Evolutionary conservation across 2,113 vertebrate genomes (phyloP).

Genomic region (Macrotis lagotis): DNA sequence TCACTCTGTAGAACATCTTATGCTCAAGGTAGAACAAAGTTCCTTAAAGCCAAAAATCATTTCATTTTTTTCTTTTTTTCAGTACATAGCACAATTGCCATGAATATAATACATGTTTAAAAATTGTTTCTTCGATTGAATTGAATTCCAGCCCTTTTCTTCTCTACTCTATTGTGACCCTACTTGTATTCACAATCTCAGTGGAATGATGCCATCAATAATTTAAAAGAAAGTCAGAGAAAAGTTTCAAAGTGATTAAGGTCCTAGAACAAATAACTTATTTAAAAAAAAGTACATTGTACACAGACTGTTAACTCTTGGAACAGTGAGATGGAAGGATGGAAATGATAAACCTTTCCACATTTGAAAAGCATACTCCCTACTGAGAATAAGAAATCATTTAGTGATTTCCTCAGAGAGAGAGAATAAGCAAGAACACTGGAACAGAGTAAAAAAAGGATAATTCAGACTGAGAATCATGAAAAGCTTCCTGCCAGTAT

Average conservation of each 20-base stretch:
- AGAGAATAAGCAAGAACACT: conserved; percentile 27
- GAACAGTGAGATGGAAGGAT: conserved; percentile 32
- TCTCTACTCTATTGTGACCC: not conserved
- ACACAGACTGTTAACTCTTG: conserved; percentile 12
- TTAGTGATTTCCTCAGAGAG: conserved; percentile 17
- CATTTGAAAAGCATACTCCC: conserved; percentile 30
- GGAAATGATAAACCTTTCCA: not conserved
- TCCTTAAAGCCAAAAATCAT: not conserved
- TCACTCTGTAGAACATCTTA: not conserved
- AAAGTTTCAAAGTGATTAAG: conserved; percentile 20
- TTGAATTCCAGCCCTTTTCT: not conserved
- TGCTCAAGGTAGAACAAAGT: no score
- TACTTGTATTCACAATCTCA: not conserved
- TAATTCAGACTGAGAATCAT: not conserved
- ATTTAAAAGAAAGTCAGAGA: not conserved
- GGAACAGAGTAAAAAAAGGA: conserved; percentile 15
- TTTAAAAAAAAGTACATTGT: not conserved
- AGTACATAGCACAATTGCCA: not conserved
- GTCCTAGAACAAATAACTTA: not conserved
- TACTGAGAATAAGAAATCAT: conserved; percentile 18
- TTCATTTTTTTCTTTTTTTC: not conserved
- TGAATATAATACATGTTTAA: not conserved
- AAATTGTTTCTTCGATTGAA: conserved; percentile 7
- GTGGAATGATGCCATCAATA: not conserved
- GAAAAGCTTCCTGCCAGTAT: conserved; percentile 35